Base-by-base conservation (phyloP, 2,797 vertebrate species). In the Staurois parvus region DNA sequence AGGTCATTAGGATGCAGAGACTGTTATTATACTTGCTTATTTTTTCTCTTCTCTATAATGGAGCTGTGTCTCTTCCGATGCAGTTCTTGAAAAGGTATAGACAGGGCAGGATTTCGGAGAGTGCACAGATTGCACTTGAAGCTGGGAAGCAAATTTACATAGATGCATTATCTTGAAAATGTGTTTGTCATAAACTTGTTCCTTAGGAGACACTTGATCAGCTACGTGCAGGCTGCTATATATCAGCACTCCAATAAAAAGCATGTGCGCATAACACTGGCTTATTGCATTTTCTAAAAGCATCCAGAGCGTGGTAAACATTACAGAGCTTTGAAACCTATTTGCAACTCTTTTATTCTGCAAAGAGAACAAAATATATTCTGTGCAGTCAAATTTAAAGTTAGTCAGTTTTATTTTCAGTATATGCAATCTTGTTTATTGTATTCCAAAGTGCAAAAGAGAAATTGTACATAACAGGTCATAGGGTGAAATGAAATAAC, bases 1-100 rank as follows among this genome's bases (percentile, higher is more conserved):
- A 78, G 81, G 88, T 83, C 75, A 83, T 87, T 83, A 83, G 75
- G 72, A 79, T 83, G 85, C 85, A 87, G 56, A 78, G 85, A 68
- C 68, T 83, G 76, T 83, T 83, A 56, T 87, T 83, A 83, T 74
- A 34, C 42, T 82, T 56, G n/a, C 37, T 72, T 83, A 59, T 76
- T 76, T 68, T 34, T 77, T 40, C 32, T 72, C 67, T 69, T 62
- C 32, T 81, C 68, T 79, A 73, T 83, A 73, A 74, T 42, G 64
- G 45, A 73, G 29, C 81, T 69, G 26, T 74, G 29, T 24, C 32
- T 79, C 73, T 82, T 78, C 62, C 21, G 68, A 45, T 73, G 76
- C 68, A 78, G 28, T 69, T 48, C 59, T 86, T 73, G 32, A 79
- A 37, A 86, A 82, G 52, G 67, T 73, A 68, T 67, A 86, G 69